Evolutionary conservation across 2,113 vertebrate genomes (phyloP), one percentile per base, ranked within the genome.

Genomic region (Salvelinus sp.): DNA sequence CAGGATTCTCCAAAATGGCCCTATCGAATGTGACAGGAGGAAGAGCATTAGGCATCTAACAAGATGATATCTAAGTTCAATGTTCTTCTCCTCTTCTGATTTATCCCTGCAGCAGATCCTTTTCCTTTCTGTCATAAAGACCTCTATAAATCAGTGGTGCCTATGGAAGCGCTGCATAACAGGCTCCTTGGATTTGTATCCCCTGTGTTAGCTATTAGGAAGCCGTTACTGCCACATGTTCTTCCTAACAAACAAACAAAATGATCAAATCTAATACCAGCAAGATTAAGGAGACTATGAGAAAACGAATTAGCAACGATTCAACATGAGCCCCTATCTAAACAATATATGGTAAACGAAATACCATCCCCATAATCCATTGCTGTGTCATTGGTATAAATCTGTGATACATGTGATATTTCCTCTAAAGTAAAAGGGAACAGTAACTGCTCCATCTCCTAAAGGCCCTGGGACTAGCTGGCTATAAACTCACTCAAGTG

Each of bases 41-140:
- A 98, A 98, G 97, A 98, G 96, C 98, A 98, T 98, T 99, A 99
- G 98, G 96, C 97, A 97, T 98, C 98, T 99, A 96, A 99, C 98
- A 99, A 99, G 98, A 99, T 99, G 98, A 99, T 99, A 99, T 98
- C 98, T 98, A 98, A 98, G 98, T 98, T 99, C 97, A 99, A 99
- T 99, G 98, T 99, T 97, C 97, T 98, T 94, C 96, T 96, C 96
- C 96, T 98, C 96, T 97, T 96, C 97, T 99, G 98, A 99, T 99
- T 98, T 99, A 99, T 99, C 98, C 97, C 97, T 98, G 96, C 96
- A 96, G 97, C 96, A 97, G 95, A 99, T 99, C 97, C 98, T 99
- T 99, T 99, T 99, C 98, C 96, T 98, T 98, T 99, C 97, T 98
- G 97, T 99, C 98, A 99, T 99, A 98, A 99, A 98, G 96, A 98